Evolutionary conservation across 2,888 invertebrate genomes (phyloP).

Genomic region (Sinopyrophorus schimmeli): DNA sequence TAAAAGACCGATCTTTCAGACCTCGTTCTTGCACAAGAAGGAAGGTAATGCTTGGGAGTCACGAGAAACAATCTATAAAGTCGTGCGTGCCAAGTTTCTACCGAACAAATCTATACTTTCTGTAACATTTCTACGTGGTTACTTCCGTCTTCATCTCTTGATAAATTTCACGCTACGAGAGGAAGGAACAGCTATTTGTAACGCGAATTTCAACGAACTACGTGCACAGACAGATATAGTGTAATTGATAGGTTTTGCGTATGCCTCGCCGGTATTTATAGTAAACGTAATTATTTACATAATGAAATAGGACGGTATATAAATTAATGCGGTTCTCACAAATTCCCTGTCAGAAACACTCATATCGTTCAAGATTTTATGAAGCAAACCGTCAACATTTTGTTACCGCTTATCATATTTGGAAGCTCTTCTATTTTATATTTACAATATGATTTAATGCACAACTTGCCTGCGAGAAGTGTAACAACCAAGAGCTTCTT

Average conservation of each 20-base stretch:
- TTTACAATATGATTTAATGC: no score
- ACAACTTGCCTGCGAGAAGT: no score
- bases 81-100: slow-evolving; percentile 27
- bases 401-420: slow-evolving; percentile 18
- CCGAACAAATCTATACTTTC: slow-evolving; percentile 25
- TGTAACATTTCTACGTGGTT: slow-evolving; percentile 22
- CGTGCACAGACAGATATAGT: slow-evolving; percentile 21
- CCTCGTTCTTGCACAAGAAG: slow-evolving; percentile 20
- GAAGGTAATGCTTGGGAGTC: slow-evolving; percentile 30
- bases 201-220: slow-evolving; percentile 2
- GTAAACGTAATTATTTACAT: slow-evolving; percentile 35
- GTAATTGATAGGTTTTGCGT: slow-evolving; percentile 34
- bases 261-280: slow-evolving; percentile 33
- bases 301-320: slow-evolving; percentile 35
- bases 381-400: slow-evolving; percentile 15
- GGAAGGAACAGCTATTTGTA: slow-evolving; percentile 3
- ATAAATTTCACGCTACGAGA: slow-evolving; percentile 10
- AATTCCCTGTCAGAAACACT: slow-evolving; percentile 26
- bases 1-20: slow-evolving; percentile 28
- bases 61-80: slow-evolving; percentile 33
- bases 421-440: no score
- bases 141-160: slow-evolving; percentile 6
- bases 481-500: no score
- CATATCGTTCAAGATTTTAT: slow-evolving; percentile 13
- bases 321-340: slow-evolving; percentile 29